A percentile compares a stretch with the other conserved stretches of the same genome.
These are phyloP conservation scores for Pangasianodon hypophthalmus DNA, from an alignment of 2,113 vertebrate species.

Conservation along the genomic window DNA sequence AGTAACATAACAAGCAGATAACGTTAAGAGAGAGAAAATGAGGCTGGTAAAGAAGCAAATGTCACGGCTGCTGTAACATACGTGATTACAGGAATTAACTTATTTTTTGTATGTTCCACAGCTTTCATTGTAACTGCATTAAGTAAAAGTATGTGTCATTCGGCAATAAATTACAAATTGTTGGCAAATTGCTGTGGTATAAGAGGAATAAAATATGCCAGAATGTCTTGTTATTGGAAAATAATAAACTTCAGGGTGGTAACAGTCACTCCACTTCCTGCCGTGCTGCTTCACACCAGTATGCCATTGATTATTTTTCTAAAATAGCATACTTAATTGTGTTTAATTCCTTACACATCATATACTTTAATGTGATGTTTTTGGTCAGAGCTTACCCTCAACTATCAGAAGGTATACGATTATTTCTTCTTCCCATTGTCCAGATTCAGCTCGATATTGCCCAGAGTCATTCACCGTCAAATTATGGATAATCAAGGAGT, in stretches of 20 bases:
- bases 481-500: conserved; percentile 48
- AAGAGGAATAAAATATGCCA: not conserved
- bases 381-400: conserved; percentile 55
- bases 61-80: not conserved
- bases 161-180: not conserved
- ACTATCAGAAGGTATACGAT: conserved; percentile 25
- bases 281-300: not conserved
- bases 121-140: not conserved
- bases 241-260: not conserved
- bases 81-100: not conserved
- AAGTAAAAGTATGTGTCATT: not conserved
- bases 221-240: not conserved
- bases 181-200: not conserved
- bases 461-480: conserved; percentile 51
- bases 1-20: too few relatives aligned
- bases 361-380: not conserved
- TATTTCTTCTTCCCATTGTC: accelerated
- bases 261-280: not conserved
- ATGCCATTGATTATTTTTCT: not conserved
- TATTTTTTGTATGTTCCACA: not conserved
- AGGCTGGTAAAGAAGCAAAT: not conserved
- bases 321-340: not conserved
- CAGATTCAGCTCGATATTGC: not conserved
- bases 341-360: not conserved
- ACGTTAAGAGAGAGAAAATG: not conserved